These are phyloP conservation scores for Hybognathus amarus DNA, from an alignment of 2,797 vertebrate genomes.

Conservation along the genomic window DNA sequence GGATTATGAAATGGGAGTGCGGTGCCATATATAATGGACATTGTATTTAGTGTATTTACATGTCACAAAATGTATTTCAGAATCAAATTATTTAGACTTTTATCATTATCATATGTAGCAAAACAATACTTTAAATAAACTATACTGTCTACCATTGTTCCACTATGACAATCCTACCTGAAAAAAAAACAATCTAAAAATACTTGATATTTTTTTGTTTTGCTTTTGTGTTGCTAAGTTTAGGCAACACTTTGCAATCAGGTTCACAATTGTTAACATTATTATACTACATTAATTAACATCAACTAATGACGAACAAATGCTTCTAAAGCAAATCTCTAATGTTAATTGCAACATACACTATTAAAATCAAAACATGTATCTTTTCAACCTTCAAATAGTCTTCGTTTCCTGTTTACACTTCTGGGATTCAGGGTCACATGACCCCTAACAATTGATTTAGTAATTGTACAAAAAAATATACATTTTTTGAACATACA, in stretches of 20 bases:
- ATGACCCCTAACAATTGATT: too few relatives aligned
- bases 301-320: background rate
- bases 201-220: background rate
- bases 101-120: background rate
- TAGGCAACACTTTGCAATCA: background rate
- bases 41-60: background rate
- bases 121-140: background rate
- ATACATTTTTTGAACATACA: too few relatives aligned
- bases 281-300: background rate
- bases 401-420: too few relatives aligned
- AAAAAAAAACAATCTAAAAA: background rate
- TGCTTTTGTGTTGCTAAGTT: background rate
- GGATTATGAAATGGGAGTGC: background rate
- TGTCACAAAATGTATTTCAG: background rate
- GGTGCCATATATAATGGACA: background rate
- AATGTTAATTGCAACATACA: background rate
- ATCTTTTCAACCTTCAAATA: too few relatives aligned
- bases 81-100: background rate
- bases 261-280: background rate
- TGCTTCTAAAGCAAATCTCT: background rate
- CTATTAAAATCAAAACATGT: too few relatives aligned
- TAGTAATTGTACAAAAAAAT: too few relatives aligned
- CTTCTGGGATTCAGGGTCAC: too few relatives aligned
- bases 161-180: background rate
- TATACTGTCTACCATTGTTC: background rate